These are phyloP conservation scores for Sandelia bainsii DNA, from an alignment of 2,797 vertebrate species.

Conservation along the genomic window DNA sequence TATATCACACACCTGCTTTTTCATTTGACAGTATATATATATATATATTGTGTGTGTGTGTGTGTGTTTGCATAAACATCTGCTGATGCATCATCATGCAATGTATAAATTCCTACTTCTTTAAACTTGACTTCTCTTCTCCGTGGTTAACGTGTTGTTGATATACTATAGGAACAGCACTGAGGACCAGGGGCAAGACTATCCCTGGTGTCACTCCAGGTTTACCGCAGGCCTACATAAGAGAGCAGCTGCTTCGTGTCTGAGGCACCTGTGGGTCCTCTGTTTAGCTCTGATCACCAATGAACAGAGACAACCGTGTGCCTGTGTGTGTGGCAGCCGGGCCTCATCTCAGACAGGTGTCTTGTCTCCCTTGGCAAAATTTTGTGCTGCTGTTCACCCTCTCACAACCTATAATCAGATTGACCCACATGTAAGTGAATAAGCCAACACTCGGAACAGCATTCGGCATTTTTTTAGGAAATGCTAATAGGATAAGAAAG, in stretches of 20 bases:
- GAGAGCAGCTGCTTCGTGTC: conserved; percentile 45
- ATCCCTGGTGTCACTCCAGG: conserved; percentile 17
- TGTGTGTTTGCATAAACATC: conserved; percentile 13
- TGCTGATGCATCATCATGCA: conserved; percentile 40
- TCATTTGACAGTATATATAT: conserved; percentile 5
- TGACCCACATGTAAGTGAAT: conserved; percentile 63
- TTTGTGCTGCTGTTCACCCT: conserved; percentile 40
- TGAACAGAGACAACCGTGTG: conserved; percentile 4
- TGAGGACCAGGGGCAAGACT: conserved; percentile 4
- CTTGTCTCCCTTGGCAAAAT: conserved; percentile 47
- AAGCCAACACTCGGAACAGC: conserved; percentile 60
- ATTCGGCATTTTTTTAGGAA: no score
- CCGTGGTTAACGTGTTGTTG: conserved; percentile 47
- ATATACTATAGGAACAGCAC: conserved; percentile 38
- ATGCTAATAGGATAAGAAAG: no score
- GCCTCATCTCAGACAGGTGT: conserved; percentile 42
- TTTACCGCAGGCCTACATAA: conserved; percentile 48
- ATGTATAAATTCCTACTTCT: conserved; percentile 49
- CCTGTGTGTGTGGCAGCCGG: background rate
- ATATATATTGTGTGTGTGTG: background rate
- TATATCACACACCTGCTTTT: conserved; percentile 23
- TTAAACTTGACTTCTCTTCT: conserved; percentile 55
- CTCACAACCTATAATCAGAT: conserved; percentile 61
- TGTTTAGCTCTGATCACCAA: conserved; percentile 44
- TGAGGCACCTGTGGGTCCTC: conserved; percentile 25